These are phyloP conservation scores for Laupala kohalensis DNA, from an alignment of 1,140 invertebrate genomes.

Conservation along the genomic window DNA sequence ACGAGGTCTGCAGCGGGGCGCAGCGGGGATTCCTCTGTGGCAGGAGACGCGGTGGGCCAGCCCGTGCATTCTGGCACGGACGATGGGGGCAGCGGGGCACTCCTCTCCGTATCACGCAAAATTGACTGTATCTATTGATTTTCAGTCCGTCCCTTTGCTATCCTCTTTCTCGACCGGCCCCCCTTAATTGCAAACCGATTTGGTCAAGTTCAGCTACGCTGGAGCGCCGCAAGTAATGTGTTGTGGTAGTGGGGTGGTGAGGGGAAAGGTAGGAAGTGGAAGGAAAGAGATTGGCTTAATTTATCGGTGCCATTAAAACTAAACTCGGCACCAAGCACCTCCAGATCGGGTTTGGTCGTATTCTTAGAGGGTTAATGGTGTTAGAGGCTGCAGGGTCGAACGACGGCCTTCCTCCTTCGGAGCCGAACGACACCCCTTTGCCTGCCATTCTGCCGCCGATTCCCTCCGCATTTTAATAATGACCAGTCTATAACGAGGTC, in stretches of 20 bases:
- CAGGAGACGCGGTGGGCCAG: neutral
- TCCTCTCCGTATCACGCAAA: slow-evolving; percentile 4
- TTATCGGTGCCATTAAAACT: slow-evolving; percentile 16
- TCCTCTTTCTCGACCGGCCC: neutral
- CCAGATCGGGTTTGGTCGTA: slow-evolving; percentile 5
- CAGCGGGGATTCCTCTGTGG: neutral
- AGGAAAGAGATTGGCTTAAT: slow-evolving; percentile 14
- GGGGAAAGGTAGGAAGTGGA: slow-evolving; percentile 8
- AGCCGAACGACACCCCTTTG: neutral
- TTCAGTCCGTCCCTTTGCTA: slow-evolving; percentile 1
- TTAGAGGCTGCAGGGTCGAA: slow-evolving; percentile 2
- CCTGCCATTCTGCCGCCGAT: neutral
- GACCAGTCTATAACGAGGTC: slow-evolving; percentile 3
- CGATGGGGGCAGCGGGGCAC: neutral
- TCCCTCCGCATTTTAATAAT: slow-evolving; percentile 11
- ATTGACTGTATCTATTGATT: slow-evolving; percentile 17
- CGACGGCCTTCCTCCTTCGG: neutral
- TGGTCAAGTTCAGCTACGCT: slow-evolving; percentile 14
- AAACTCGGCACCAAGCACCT: slow-evolving; percentile 13
- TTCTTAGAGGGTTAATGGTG: slow-evolving; percentile 12
- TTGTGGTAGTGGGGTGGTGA: slow-evolving; percentile 4
- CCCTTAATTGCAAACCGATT: slow-evolving; percentile 18
- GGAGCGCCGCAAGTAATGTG: slow-evolving; percentile 8
- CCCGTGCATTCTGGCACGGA: neutral
- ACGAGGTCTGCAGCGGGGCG: too few relatives aligned